Base-by-base conservation (phyloP, 2,113 vertebrate genomes). In the Loxodonta africana region DNA sequence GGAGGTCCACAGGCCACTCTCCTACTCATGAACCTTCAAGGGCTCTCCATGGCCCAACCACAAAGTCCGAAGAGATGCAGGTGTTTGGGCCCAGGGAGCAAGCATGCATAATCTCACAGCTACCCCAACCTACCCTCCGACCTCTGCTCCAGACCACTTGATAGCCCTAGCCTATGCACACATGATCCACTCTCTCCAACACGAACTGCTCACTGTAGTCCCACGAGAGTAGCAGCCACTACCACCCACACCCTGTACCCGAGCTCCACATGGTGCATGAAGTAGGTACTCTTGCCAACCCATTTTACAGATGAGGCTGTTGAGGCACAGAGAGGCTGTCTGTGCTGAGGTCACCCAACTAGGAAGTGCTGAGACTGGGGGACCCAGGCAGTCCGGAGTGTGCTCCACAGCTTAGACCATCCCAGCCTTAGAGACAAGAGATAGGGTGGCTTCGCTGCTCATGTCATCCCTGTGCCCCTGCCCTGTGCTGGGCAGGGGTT, bases 381-480 rank as follows among this genome's bases (percentile, higher is more conserved):
- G 30, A n/a, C 51, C n/a, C 28, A n/a, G 89, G n/a, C 30, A 6
- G 18, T 26, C 69, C 21, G 5, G n/a, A n/a, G 11, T 11, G 15
- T 26, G 41, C 30, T 14, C 44, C 21, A 18, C 33, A 33, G 63
- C 83, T 26, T 26, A 14, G 26, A 17, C 44, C 30, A 7, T 20
- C 9, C 2, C 21, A 10, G 53, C 6, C 6, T 4, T 0, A 28
- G 85, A 63, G 71, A 21, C 81, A 0, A 0, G 2, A 8, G 21
- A 10, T 2, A 2, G 12, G 41, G 20, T 17, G 8, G 9, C 28
- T 28, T 17, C 0, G 65, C 77, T 8, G 25, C 41, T 28, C 48
- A 14, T 1, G 18, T 20, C 25, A 37, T 25, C 0, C 33, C 48
- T 7, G 6, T n/a, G 33, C 7, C 57, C 18, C 14, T 17, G 15